Conservation (phyloP, 1,140 invertebrate genomes). For the Sminthurinus signatus region DNA sequence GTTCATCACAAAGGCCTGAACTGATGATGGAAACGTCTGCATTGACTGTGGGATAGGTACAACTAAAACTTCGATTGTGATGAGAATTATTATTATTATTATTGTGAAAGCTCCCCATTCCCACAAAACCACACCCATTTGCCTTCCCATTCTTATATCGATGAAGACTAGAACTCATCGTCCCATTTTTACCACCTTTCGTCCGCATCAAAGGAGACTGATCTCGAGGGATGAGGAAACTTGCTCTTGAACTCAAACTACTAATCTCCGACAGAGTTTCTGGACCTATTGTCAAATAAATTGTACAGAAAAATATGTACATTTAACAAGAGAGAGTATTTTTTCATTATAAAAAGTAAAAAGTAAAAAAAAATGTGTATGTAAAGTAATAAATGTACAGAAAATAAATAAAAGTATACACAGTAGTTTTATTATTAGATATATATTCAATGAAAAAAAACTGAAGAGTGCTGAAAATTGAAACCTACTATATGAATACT, state of each 20-base stretch:
- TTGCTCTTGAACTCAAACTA: constrained; percentile 47
- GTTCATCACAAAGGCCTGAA: constrained; percentile 4
- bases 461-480: no score
- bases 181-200: constrained; percentile 24
- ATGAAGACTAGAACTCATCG: constrained; percentile 27
- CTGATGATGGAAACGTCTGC: constrained; percentile 25
- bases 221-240: constrained; percentile 36
- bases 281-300: no score
- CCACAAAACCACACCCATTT: constrained; percentile 20
- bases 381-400: no score
- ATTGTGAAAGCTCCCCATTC: background rate
- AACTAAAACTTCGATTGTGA: constrained; percentile 39
- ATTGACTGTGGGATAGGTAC: constrained; percentile 34
- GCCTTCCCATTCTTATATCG: constrained; percentile 29
- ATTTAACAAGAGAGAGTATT: no score
- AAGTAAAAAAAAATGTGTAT: no score
- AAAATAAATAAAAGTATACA: no score
- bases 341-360: no score
- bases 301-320: no score
- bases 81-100: constrained; percentile 15
- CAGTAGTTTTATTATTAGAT: no score
- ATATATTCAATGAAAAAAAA: no score
- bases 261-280: constrained; percentile 77
- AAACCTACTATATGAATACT: no score
- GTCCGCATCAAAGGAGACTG: constrained; percentile 32